Percentiles rank a stretch among this genome's conserved stretches.
phyloP scores from a whole-genome alignment of 2,888 invertebrate species.

The Amphipoea lucens region DNA sequence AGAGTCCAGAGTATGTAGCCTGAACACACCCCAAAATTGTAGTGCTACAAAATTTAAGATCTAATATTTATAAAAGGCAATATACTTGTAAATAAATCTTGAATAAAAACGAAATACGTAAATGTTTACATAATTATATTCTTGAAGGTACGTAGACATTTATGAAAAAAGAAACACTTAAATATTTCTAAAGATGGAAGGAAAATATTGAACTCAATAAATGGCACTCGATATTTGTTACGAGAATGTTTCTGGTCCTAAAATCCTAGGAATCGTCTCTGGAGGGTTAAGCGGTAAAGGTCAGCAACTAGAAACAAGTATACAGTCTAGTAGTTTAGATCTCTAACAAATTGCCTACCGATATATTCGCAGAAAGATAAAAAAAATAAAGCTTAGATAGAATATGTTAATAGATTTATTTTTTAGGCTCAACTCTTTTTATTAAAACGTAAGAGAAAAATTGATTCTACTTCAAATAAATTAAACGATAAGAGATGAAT shows the following conservation, averaged over 20 bases:
- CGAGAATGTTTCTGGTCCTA: slow-evolving; percentile 17
- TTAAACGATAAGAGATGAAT: neutral
- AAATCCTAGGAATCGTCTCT: slow-evolving; percentile 27
- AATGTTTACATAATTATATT: slow-evolving; percentile 12
- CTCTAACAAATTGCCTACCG: slow-evolving; percentile 38
- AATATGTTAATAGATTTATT: slow-evolving; percentile 10
- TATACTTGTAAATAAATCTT: slow-evolving; percentile 16
- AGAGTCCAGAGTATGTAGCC: neutral
- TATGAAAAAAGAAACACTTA: slow-evolving; percentile 6
- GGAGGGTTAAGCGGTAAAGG: slow-evolving; percentile 41
- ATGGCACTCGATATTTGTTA: slow-evolving; percentile 29
- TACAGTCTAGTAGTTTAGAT: slow-evolving; percentile 27
- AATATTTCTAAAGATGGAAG: neutral
- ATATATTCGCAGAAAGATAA: slow-evolving; percentile 43
- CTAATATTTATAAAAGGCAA: slow-evolving; percentile 22
- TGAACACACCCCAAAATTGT: neutral
- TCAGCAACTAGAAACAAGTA: slow-evolving; percentile 23
- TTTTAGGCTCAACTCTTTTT: slow-evolving; percentile 18
- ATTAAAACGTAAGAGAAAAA: neutral
- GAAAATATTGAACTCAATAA: slow-evolving; percentile 26
- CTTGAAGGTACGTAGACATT: neutral
- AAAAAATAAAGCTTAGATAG: slow-evolving; percentile 16
- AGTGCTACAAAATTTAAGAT: neutral
- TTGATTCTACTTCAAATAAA: neutral
- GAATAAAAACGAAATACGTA: neutral